phyloP scores from a whole-genome alignment of 2,888 invertebrate genomes.

The Kryphioiulus occultus region DNA sequence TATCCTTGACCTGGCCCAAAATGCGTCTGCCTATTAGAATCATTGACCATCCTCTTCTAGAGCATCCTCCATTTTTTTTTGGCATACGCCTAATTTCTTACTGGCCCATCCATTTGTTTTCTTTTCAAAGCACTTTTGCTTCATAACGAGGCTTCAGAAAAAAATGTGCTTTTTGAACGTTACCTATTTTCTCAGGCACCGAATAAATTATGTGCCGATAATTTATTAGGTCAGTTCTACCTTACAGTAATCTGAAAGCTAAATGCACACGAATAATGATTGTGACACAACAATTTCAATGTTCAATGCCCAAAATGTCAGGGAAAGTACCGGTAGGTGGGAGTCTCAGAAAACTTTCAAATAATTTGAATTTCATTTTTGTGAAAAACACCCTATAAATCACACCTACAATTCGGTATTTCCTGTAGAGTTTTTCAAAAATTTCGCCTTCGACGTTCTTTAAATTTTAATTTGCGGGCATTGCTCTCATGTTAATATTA shows the following conservation, averaged over 20 bases:
- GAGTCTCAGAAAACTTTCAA: too few species aligned
- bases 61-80: slow-evolving; percentile 27
- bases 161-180: slow-evolving; percentile 22
- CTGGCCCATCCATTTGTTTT: slow-evolving; percentile 25
- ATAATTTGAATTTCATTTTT: too few species aligned
- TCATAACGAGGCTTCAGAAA: too few species aligned
- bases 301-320: too few species aligned
- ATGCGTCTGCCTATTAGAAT: slow-evolving; percentile 42
- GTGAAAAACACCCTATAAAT: too few species aligned
- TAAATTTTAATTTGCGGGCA: too few species aligned
- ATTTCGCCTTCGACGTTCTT: too few species aligned
- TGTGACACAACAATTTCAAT: slow-evolving; percentile 31
- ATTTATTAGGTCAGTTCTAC: background rate
- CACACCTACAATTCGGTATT: too few species aligned
- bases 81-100: slow-evolving; percentile 31
- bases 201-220: slow-evolving; percentile 4
- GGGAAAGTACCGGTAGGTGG: too few species aligned
- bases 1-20: slow-evolving; percentile 46
- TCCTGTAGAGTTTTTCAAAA: too few species aligned
- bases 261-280: background rate
- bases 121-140: background rate
- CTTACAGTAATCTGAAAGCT: background rate
- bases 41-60: slow-evolving; percentile 25
- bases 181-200: slow-evolving; percentile 20
- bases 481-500: too few species aligned